A percentile compares a stretch with the other conserved stretches of the same genome.
These are phyloP conservation scores for Echinometra lucunter DNA, from an alignment of 53 echinoderm and acorn worm species.

Conservation along the genomic window DNA sequence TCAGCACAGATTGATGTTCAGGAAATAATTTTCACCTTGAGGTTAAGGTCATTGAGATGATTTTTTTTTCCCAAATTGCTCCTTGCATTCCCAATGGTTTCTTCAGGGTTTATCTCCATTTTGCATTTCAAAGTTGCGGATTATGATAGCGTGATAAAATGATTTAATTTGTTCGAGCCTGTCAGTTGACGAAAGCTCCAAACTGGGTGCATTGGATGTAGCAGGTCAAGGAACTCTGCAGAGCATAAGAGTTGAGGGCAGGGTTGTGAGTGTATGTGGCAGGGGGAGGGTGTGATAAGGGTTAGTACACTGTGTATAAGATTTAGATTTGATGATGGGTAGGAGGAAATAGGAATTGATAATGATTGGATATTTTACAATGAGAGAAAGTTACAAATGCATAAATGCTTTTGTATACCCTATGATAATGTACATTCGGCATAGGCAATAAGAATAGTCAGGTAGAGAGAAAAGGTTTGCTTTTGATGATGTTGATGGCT, in stretches of 20 bases:
- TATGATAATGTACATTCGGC: no score
- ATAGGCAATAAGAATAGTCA: no score
- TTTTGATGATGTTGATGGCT: no score
- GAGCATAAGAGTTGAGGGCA: neutral
- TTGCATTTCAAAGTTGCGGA: constrained; percentile 14
- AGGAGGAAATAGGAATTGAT: no score
- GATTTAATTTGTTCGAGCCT: constrained; percentile 28
- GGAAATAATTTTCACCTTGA: constrained; percentile 41
- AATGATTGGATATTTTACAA: no score
- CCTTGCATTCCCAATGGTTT: neutral
- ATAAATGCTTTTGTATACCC: no score
- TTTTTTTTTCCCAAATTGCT: neutral
- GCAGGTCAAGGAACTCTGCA: constrained; percentile 41
- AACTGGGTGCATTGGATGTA: neutral
- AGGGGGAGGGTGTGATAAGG: no score
- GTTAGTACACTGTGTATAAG: no score
- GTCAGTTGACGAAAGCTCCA: constrained; percentile 10
- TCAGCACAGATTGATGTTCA: neutral
- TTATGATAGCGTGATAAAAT: constrained; percentile 38
- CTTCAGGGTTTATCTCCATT: neutral
- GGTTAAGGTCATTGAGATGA: constrained; percentile 5
- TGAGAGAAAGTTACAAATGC: no score
- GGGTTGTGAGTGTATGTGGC: no score
- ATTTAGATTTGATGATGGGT: no score
- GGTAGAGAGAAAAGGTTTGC: no score